A percentile compares a stretch with the other conserved stretches of the same genome.
phyloP scores from a whole-genome alignment of 2,113 vertebrate genomes.

The Octodon degus region DNA sequence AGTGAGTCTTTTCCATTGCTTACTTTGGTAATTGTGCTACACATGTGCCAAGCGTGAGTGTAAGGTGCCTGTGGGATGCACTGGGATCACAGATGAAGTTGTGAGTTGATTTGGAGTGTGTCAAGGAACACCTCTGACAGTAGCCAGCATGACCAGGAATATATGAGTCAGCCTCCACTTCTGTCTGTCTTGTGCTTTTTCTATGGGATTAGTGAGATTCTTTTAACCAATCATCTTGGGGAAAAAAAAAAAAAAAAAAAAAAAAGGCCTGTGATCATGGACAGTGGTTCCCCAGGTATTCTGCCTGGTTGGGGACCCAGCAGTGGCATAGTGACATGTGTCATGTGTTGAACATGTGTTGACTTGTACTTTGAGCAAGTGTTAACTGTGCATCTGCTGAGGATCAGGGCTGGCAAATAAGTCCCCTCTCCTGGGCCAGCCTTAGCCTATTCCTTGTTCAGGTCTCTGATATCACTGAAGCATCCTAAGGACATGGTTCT shows the following conservation, averaged over 20 bases:
- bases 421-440: not conserved
- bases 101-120: not conserved
- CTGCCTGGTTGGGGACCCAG: not conserved
- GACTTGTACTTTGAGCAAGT: not conserved
- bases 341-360: no score
- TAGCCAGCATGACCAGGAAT: not conserved
- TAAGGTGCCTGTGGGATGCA: no score
- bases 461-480: not conserved
- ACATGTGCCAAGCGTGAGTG: not conserved
- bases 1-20: not conserved
- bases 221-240: not conserved
- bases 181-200: not conserved
- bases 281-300: not conserved
- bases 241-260: not conserved
- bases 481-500: not conserved
- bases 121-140: not conserved
- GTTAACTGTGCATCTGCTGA: not conserved
- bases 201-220: not conserved
- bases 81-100: not conserved
- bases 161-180: fast-evolving
- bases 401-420: not conserved
- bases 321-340: not conserved
- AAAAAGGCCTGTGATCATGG: not conserved
- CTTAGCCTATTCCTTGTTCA: not conserved
- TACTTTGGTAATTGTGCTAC: not conserved